Conservation (phyloP, 2,797 vertebrate genomes). For the Orestias chungarensis region DNA sequence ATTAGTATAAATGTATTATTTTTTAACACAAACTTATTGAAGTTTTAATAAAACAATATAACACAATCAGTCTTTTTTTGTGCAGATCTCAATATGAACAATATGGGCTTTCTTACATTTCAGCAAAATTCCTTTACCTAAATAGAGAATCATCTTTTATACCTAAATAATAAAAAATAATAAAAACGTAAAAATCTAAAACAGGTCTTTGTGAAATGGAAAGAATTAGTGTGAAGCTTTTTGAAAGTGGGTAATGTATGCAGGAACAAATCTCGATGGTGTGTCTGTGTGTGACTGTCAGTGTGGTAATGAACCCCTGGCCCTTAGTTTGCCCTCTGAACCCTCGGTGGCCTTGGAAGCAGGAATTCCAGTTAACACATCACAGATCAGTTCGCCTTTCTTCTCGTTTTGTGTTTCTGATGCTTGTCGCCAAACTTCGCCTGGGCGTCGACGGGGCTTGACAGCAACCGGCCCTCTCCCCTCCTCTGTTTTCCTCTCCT, state of each 20-base stretch:
- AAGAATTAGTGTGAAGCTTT: background rate
- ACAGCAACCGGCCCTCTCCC: conserved; percentile 87
- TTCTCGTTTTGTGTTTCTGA: conserved; percentile 51
- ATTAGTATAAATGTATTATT: too few relatives aligned
- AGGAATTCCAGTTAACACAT: conserved; percentile 91
- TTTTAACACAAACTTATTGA: too few relatives aligned
- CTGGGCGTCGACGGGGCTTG: conserved; percentile 79
- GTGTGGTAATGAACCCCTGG: conserved; percentile 82
- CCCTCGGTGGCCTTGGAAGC: conserved; percentile 75
- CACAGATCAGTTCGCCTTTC: conserved; percentile 71
- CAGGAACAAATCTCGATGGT: background rate
- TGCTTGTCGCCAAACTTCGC: conserved; percentile 69
- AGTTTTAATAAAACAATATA: too few relatives aligned
- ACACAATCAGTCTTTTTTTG: too few relatives aligned
- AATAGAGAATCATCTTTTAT: background rate
- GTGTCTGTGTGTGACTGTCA: conserved; percentile 52
- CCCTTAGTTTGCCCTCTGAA: conserved; percentile 81
- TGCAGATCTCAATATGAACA: too few relatives aligned
- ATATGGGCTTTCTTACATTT: too few relatives aligned
- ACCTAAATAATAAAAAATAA: background rate
- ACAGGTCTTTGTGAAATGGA: background rate
- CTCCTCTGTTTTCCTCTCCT: conserved; percentile 72
- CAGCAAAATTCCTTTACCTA: background rate
- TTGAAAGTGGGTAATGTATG: background rate
- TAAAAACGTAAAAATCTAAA: background rate